phyloP scores from a whole-genome alignment of 2,888 invertebrate genomes.

The Acanthosoma haemorrhoidale region DNA sequence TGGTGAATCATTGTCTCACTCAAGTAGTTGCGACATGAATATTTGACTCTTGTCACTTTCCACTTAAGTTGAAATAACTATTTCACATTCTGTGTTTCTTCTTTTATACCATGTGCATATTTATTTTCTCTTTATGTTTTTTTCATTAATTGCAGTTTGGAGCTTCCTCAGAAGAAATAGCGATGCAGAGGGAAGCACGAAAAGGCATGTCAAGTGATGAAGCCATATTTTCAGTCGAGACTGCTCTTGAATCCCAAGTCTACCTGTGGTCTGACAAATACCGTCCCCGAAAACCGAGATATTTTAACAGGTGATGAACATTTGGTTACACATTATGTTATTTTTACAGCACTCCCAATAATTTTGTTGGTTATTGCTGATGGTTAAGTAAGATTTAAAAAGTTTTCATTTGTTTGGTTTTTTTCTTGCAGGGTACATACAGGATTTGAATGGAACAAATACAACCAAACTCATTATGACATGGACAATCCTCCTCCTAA shows the following conservation, averaged over 20 bases:
- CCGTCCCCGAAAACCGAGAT: constrained; percentile 91
- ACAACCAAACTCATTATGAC: constrained; percentile 99
- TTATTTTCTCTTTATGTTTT: background rate
- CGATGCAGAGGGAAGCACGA: constrained; percentile 73
- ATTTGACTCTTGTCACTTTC: too few species aligned
- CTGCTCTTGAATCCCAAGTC: constrained; percentile 75
- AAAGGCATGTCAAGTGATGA: constrained; percentile 83
- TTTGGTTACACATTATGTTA: too few species aligned
- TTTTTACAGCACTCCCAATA: too few species aligned
- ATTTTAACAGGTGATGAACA: constrained; percentile 87
- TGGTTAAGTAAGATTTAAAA: too few species aligned
- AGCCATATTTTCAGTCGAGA: constrained; percentile 86
- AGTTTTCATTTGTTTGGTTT: too few species aligned
- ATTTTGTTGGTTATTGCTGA: too few species aligned
- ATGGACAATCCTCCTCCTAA: constrained; percentile 99
- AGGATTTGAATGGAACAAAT: constrained; percentile 99
- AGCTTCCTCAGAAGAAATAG: constrained; percentile 51
- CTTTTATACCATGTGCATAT: too few species aligned
- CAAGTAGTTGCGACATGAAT: too few species aligned
- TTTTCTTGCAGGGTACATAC: constrained; percentile 66
- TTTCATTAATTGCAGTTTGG: background rate
- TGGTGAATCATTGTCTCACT: too few species aligned
- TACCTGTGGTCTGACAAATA: constrained; percentile 98
- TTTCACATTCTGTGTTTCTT: too few species aligned
- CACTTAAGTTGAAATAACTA: too few species aligned